Evolutionary conservation across 2,113 vertebrate genomes (phyloP).

Genomic region (Tyto alba): DNA sequence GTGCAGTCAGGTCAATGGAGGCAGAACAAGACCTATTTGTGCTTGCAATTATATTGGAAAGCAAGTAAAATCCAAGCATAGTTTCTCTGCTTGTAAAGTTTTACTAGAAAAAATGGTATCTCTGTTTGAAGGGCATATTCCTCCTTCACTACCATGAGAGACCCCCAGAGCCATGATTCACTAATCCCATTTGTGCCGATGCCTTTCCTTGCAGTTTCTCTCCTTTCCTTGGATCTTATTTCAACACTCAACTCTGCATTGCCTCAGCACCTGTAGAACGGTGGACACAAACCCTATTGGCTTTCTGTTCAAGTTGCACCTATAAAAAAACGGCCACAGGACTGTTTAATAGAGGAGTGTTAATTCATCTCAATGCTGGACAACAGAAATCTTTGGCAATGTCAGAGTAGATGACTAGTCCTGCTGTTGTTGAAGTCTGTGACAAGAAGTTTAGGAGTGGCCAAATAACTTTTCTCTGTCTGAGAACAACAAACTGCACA

Average conservation of each 20-base stretch:
- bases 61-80: neutral
- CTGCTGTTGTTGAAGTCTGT: neutral
- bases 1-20: neutral
- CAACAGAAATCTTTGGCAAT: neutral
- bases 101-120: neutral
- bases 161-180: too few species aligned
- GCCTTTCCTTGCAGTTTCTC: neutral
- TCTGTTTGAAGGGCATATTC: neutral
- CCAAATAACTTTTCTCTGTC: neutral
- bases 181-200: neutral
- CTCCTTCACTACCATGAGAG: neutral
- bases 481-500: neutral
- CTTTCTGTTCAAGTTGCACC: neutral
- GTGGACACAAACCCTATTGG: neutral
- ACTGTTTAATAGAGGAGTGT: neutral
- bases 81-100: neutral
- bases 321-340: neutral
- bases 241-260: neutral
- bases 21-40: neutral
- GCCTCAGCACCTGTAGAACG: neutral
- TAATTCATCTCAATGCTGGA: neutral
- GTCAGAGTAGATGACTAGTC: neutral
- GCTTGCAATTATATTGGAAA: neutral
- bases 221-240: neutral
- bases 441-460: neutral